Evolutionary conservation across 2,797 vertebrate genomes (phyloP), one percentile per base, ranked within the genome.

Genomic region (Lithobates pipiens): DNA sequence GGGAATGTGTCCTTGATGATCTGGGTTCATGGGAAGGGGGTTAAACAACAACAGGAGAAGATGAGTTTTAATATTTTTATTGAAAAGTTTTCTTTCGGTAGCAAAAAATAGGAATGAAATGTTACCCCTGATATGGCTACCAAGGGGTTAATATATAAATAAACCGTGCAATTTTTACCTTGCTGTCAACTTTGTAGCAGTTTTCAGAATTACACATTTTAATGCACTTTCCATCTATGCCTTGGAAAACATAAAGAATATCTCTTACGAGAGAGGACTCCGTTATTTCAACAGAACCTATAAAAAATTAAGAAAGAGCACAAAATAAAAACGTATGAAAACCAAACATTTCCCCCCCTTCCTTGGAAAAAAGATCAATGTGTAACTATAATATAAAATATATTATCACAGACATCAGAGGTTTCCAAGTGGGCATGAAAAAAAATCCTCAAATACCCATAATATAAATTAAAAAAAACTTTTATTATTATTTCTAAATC

Each of bases 241-340:
- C 98, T 92, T 99, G 98, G 95, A 99, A 98, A 90, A 99, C 98
- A 76, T 98, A 99, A 63, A 99, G 94, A 92, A 99, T 95, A 92
- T 99, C 98, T 89, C 98, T 95, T 84, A 99, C 97, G 74, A 99
- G 94, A 61, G 94, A 93, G 0, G 95, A 94, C 91, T 99, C 98
- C 0, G 92, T 95, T 70, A 98, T 94, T 93, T 99, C 98, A 82
- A 94, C 93, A 90, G 93, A 89, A 34, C 93, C 94, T 95, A 29
- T 73, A 69, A 88, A 36, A 36, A 36, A 36, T 36, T 36, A 36
- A 81, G 89, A 15, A 87, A 65, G 85, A 84, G 9, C 7, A 76
- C 39, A 76, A 25, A 27, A 6, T 74, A 13, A 1, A 74, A 29
- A 44, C n/a, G 18, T 18, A 54, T 5, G 10, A 61, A 23, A 7